Evolutionary conservation across 2,113 vertebrate genomes (phyloP), one percentile per base, ranked within the genome.

Genomic region (Columbina picui): DNA sequence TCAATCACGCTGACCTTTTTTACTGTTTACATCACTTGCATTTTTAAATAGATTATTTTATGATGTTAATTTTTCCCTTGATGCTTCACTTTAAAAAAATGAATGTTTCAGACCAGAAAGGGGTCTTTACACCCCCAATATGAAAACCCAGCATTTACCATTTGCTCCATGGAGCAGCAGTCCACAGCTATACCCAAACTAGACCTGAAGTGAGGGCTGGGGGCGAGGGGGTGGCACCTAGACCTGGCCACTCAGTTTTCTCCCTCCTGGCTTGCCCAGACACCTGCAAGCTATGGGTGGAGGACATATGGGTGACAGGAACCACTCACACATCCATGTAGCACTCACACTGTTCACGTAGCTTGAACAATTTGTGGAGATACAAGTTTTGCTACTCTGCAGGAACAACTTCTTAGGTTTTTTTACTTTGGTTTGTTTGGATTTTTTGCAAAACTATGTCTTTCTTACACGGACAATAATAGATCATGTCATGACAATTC

Each of bases 1-100:
- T 96, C 90, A 93, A 84, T 95, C 94, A 94, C 94, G 79, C n/a
- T 93, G 76, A 87, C 71, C 79, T 96, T 95, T 95, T 84, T 64
- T 57, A 43, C 65, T 59, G 50, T 52, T 69, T 70, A 75, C 10
- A 49, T 78, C 21, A 79, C 96, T 92, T 94, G 36, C 92, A 95
- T 92, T 50, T 92, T 92, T 82, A 90, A 95, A 92, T 12, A 76
- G 56, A 25, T 88, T 78, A 36, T 36, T 76, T 84, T 84, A 30
- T 89, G 53, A 34, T 88, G 13, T 53, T 45, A 59, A 49, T 41
- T 68, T 88, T 92, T 36, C 52, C 43, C 76, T 88, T 70, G 41
- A 63, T 81, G 84, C 11, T 94, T 90, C 30, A 43, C 32, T 85
- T 32, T 1, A 21, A 53, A 70, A 56, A 47, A 50, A n/a, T n/a